Percentiles rank a stretch among this genome's conserved stretches.
These are phyloP conservation scores for Drymonia ruficornis DNA, from an alignment of 2,888 invertebrate genomes.

Conservation along the genomic window DNA sequence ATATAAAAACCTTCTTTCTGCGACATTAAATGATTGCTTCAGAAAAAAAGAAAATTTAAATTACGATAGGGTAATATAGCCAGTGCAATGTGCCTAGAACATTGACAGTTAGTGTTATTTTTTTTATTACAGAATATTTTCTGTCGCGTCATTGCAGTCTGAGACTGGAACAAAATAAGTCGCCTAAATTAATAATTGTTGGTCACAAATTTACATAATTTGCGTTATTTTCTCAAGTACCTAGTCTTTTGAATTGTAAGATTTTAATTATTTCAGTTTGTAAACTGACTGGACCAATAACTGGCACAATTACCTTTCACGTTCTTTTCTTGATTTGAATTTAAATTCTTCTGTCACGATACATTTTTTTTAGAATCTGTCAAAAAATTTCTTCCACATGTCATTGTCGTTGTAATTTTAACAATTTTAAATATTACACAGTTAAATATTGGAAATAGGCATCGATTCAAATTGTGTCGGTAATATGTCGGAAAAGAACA, in stretches of 20 bases:
- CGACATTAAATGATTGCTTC: not conserved
- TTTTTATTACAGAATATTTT: no score
- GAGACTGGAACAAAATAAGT: no score
- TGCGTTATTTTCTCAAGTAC: no score
- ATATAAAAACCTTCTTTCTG: constrained; percentile 1
- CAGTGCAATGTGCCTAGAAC: not conserved
- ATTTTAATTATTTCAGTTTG: not conserved
- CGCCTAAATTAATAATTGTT: no score
- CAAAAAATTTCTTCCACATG: not conserved
- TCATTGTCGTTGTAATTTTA: no score
- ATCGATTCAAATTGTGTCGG: no score
- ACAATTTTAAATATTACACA: no score
- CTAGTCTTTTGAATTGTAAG: no score
- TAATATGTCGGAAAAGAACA: no score
- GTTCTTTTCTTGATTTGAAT: not conserved
- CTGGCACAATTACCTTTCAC: not conserved
- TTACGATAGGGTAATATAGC: not conserved
- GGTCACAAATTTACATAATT: no score
- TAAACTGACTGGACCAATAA: not conserved
- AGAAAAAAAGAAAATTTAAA: constrained; percentile 1
- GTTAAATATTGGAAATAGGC: no score
- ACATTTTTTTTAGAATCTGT: not conserved
- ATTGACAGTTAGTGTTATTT: not conserved
- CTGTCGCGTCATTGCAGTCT: no score
- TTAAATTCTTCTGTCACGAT: not conserved